phyloP scores from a whole-genome alignment of 2,888 invertebrate species.

The Petrolisthes cinctipes region DNA sequence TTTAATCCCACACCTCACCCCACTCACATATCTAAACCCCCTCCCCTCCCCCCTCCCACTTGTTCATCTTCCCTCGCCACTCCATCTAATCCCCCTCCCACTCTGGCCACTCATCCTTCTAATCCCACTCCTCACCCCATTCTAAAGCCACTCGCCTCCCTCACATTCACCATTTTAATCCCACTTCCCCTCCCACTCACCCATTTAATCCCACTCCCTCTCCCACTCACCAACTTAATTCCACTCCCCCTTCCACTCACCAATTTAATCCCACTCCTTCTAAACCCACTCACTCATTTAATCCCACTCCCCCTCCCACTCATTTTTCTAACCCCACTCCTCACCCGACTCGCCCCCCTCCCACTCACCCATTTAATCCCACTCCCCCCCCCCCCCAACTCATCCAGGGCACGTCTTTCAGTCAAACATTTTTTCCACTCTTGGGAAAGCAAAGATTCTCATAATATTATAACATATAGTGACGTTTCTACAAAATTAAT shows the following conservation, averaged over 20 bases:
- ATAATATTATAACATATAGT: too few species aligned
- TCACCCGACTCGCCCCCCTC: neutral
- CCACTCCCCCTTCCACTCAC: neutral
- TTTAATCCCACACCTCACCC: too few species aligned
- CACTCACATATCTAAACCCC: too few species aligned
- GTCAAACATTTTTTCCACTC: neutral
- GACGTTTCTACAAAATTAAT: too few species aligned
- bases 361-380: neutral
- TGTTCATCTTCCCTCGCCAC: neutral
- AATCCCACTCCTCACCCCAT: neutral
- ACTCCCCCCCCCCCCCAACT: slow-evolving; percentile 1
- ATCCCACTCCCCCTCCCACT: neutral
- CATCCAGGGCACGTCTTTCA: neutral
- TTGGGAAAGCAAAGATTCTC: neutral
- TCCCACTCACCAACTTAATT: neutral
- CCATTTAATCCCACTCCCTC: neutral
- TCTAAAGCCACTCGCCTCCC: neutral
- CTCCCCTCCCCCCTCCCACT: slow-evolving; percentile 7
- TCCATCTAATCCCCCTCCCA: neutral
- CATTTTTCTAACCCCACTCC: neutral
- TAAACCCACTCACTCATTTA: neutral
- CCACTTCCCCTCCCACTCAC: neutral
- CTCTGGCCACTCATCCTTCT: neutral
- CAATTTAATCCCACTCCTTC: too few species aligned
- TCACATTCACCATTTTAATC: too few species aligned